A percentile compares a stretch with the other conserved stretches of the same genome.
phyloP scores from a whole-genome alignment of 2,113 vertebrate species.

The Enhydra lutris region DNA sequence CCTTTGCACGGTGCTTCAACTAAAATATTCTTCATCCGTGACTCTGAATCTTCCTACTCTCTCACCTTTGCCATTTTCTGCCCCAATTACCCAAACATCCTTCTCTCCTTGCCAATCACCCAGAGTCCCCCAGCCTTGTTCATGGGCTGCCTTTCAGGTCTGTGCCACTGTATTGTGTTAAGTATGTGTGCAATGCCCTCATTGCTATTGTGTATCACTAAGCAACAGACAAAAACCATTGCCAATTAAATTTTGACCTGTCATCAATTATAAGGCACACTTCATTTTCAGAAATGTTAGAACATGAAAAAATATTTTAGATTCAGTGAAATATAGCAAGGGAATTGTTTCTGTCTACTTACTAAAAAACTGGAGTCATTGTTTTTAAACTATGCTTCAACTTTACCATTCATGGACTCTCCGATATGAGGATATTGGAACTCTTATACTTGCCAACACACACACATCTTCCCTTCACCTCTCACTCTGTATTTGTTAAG shows the following conservation, averaged over 20 bases:
- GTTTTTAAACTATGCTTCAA: background rate
- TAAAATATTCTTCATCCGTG: background rate
- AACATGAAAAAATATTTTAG: background rate
- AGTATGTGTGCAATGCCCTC: background rate
- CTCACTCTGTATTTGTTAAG: background rate
- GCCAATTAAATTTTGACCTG: background rate
- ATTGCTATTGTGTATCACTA: background rate
- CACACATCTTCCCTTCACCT: background rate
- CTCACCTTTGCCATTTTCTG: conserved; percentile 51
- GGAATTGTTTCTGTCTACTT: background rate
- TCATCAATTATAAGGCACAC: background rate
- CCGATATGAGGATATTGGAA: background rate
- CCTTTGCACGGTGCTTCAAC: conserved; percentile 30
- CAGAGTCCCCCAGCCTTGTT: background rate
- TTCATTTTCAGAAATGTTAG: conserved; percentile 8
- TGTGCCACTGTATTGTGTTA: background rate
- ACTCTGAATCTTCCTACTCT: background rate
- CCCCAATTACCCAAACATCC: conserved; percentile 1
- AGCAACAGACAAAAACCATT: background rate
- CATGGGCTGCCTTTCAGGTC: background rate
- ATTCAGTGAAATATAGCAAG: background rate
- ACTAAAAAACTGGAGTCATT: background rate
- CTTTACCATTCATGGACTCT: background rate
- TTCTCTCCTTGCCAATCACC: background rate
- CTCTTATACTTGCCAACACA: background rate